These are phyloP conservation scores for Poecilia velifera DNA, from an alignment of 2,797 vertebrate species.

Conservation along the genomic window DNA sequence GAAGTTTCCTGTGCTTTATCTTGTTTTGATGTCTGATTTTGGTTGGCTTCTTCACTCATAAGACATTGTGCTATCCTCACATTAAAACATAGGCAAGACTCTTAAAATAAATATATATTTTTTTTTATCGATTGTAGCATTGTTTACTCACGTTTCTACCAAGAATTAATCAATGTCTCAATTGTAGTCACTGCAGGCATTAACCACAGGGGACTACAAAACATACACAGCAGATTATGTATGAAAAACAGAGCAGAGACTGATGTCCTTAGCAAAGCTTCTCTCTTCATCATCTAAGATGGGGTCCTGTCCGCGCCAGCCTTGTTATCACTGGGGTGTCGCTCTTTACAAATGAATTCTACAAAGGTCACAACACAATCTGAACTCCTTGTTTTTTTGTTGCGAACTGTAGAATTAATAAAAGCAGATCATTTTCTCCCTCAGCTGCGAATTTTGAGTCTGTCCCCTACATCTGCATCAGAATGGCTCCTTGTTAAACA, in stretches of 20 bases:
- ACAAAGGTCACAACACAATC: slow-evolving; percentile 23
- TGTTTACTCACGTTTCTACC: not conserved
- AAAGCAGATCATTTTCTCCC: slow-evolving; percentile 37
- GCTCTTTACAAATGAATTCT: slow-evolving; percentile 52
- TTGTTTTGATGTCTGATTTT: not conserved
- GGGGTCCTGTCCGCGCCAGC: slow-evolving; percentile 19
- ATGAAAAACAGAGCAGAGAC: not conserved
- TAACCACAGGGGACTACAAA: not conserved
- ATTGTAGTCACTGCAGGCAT: slow-evolving; percentile 12
- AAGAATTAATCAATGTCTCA: not conserved
- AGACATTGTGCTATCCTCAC: not conserved
- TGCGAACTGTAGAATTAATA: slow-evolving; percentile 51
- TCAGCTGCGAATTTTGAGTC: not conserved
- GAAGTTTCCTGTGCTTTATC: not conserved
- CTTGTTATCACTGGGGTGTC: slow-evolving; percentile 38
- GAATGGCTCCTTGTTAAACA: not conserved
- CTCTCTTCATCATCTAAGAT: slow-evolving; percentile 16
- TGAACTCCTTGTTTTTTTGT: slow-evolving; percentile 45
- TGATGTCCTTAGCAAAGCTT: slow-evolving; percentile 23
- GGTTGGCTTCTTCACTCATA: not conserved
- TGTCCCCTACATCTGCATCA: not conserved
- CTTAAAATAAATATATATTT: not conserved
- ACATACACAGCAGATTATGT: not conserved
- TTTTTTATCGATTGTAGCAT: not conserved
- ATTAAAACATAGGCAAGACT: not conserved